A percentile compares a stretch with the other conserved stretches of the same genome.
Conservation (phyloP, 2,113 vertebrate genomes). For the Macrotis lagotis region DNA sequence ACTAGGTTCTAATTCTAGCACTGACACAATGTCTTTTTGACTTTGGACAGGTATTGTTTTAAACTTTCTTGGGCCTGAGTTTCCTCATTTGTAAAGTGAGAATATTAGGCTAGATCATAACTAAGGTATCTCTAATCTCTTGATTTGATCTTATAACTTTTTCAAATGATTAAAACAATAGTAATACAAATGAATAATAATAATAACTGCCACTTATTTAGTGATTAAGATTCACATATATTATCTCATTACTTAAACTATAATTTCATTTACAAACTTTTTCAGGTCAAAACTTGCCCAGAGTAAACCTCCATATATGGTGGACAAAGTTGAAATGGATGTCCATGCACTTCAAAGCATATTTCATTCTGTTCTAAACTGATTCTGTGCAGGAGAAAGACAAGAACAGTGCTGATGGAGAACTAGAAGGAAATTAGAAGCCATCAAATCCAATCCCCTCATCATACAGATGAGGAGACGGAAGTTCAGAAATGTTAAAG, state of each 20-base stretch:
- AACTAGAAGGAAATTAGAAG: not conserved
- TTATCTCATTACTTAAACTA: not conserved
- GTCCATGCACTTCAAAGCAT: not conserved
- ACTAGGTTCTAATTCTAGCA: not conserved
- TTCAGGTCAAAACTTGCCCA: slow-evolving; percentile 47
- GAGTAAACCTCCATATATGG: not conserved
- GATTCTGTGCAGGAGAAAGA: slow-evolving; percentile 63
- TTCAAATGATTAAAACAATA: not conserved
- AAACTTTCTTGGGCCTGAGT: not conserved
- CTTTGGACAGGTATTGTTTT: not conserved
- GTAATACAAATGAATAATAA: not conserved
- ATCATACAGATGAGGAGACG: not conserved
- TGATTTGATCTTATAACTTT: not conserved
- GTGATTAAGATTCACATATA: not conserved
- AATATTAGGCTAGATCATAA: not conserved
- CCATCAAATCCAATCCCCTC: not conserved
- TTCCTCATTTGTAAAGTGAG: not conserved
- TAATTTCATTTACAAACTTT: not conserved
- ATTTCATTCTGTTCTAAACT: slow-evolving; percentile 57
- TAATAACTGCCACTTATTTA: not conserved
- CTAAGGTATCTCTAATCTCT: not conserved
- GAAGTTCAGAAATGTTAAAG: not conserved
- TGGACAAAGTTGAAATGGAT: not conserved
- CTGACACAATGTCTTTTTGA: not conserved
- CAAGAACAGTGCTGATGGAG: slow-evolving; percentile 50